Base-by-base conservation (phyloP, 2,888 invertebrate genomes). In the Xestia c-nigrum region DNA sequence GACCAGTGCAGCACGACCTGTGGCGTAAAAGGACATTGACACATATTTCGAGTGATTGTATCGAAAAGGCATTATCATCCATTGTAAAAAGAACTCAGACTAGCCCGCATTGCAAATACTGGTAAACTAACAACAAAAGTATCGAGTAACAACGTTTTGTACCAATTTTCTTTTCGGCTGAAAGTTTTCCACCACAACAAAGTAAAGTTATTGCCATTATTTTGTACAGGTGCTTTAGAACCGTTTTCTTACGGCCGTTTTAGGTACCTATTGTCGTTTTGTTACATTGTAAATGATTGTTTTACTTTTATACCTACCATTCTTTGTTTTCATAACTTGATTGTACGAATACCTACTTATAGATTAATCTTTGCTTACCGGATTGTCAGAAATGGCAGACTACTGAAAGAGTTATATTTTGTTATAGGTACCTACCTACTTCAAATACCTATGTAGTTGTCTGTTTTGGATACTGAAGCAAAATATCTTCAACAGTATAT, bases 1-100 rank as follows among this genome's bases (percentile, higher is more conserved):
- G 74, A 67, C 76, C 73, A 76, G 65, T 81, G 78, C 85, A 84
- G 65, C 79, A 79, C 78, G 76, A 76, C 74, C 71, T 81, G 76
- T 69, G 76, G 59, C 81, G 72, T 80, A 74, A 83, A 84, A 85
- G 85, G 80, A 80, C 80, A 77, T 80, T 81, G 80, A 80, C 72
- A 81, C 81, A 80, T 84, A 82, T 84, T 87, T 84, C 74, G 77
- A 79, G 69, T 59, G 63, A 84, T 61, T 71, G 65, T 73, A 61
- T 71, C 38, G 55, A 75, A 67, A 77, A 73, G 21, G 40, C 61
- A n/a, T 50, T n/a, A 21, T 12, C 70, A 40, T 46, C 21, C 16
- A 63, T 46, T 74, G 55, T 46, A 16, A 61, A n/a, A 68, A 50
- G 40, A 50, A 73, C 31, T 74, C 43, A 59, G n/a, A 38, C 16